Evolutionary conservation across 1,140 invertebrate species (phyloP), one percentile per base, ranked within the genome.

Genomic region (Trissolcus basalis): DNA sequence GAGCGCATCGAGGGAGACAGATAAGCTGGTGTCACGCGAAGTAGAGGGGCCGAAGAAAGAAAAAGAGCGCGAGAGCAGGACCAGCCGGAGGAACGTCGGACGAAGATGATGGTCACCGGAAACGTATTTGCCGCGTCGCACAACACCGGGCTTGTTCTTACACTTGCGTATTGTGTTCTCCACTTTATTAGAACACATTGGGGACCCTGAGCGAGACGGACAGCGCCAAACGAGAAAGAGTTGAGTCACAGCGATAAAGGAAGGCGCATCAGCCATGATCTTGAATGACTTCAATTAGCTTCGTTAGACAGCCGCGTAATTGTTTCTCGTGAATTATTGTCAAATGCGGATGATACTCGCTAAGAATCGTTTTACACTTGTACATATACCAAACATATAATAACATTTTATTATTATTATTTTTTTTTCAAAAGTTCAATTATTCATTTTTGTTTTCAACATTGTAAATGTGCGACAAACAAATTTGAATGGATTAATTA

Each of bases 221-320:
- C 33, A 35, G 35, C 12, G 32, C 43, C 10, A 14, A 53, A 50
- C 51, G 41, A 65, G 39, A 63, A 19, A 55, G 35, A 15, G 14
- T 36, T 83, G 75, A 77, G 51, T 72, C 75, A 72, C 36, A 64
- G 58, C 50, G 60, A 61, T 49, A 51, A 55, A 59, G 32, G 41
- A 58, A 56, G 58, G 60, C 58, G 14, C 43, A 61, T 36, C 32
- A 78, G 77, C 79, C 83, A 83, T 82, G 83, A 86, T 86, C 84
- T 85, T 85, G 77, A 87, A 86, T 86, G 85, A 81, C 81, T 86
- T 86, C 85, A 87, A 87, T 86, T 86, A 87, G 70, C 81, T 82
- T 84, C 80, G 79, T 85, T 83, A 80, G 79, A 80, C 82, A 68
- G 68, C 48, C 70, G 69, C 51, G 81, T 83, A 86, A 86, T 86